These are phyloP conservation scores for Uloborus plumipes DNA, from an alignment of 2,888 invertebrate genomes.

Conservation along the genomic window DNA sequence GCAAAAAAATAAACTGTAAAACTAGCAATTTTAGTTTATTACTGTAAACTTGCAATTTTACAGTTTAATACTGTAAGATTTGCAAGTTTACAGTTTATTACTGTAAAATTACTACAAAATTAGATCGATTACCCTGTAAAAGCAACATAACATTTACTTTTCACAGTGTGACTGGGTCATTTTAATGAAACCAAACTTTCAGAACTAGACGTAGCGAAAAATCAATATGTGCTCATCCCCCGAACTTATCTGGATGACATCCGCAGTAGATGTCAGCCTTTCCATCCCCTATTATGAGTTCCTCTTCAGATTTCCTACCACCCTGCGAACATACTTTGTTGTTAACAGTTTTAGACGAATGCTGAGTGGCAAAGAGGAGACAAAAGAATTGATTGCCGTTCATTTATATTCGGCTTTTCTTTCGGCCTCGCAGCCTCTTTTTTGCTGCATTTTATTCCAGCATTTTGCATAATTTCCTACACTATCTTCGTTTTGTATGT, in stretches of 20 bases:
- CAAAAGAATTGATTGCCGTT: slow-evolving; percentile 40
- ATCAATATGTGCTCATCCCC: slow-evolving; percentile 5
- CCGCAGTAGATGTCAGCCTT: slow-evolving; percentile 30
- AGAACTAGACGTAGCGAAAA: too few species aligned
- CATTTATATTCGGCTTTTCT: slow-evolving; percentile 17
- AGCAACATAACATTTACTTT: too few species aligned
- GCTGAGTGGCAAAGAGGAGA: slow-evolving; percentile 35
- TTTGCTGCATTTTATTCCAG: slow-evolving; percentile 13
- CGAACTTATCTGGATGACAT: slow-evolving; percentile 10
- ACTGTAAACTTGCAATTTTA: too few species aligned
- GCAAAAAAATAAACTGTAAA: too few species aligned
- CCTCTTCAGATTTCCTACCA: slow-evolving; percentile 38
- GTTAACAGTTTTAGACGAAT: slow-evolving; percentile 32
- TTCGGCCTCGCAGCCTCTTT: slow-evolving; percentile 7
- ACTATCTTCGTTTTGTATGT: slow-evolving; percentile 3
- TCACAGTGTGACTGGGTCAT: too few species aligned
- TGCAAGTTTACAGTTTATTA: too few species aligned
- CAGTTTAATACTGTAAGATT: too few species aligned
- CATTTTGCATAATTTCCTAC: slow-evolving; percentile 27
- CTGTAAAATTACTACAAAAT: too few species aligned
- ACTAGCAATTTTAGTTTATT: too few species aligned
- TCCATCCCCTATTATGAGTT: slow-evolving; percentile 36
- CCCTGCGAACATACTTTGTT: slow-evolving; percentile 23
- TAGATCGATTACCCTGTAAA: too few species aligned
- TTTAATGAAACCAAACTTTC: too few species aligned